phyloP scores from a whole-genome alignment of 2,797 vertebrate genomes.

The Pagetopsis macropterus region DNA sequence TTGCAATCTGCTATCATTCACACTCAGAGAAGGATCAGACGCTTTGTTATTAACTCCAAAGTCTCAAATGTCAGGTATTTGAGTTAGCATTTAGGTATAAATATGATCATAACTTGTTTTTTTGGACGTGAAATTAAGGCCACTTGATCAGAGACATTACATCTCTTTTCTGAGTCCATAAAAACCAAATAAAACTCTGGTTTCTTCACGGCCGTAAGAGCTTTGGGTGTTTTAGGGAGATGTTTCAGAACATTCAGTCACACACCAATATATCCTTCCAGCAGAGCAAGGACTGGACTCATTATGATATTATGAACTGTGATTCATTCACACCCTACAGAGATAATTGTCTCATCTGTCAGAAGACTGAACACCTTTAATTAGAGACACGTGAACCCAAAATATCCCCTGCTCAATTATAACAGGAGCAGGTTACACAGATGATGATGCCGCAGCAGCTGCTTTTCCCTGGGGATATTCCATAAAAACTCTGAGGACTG shows the following conservation, averaged over 20 bases:
- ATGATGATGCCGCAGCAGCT: conserved; percentile 35
- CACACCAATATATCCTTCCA: conserved; percentile 30
- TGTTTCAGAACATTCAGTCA: conserved; percentile 15
- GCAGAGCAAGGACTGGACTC: conserved; percentile 52
- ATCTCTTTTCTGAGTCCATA: background rate
- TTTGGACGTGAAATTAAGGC: conserved; percentile 7
- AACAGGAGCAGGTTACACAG: conserved; percentile 46
- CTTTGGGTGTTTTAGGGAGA: background rate
- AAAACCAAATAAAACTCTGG: background rate
- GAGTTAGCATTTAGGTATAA: background rate
- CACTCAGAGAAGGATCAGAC: conserved; percentile 18
- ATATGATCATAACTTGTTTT: background rate
- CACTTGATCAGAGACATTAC: conserved; percentile 3
- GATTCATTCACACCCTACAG: conserved; percentile 61
- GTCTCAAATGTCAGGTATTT: background rate
- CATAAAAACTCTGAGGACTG: background rate
- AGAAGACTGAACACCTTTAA: conserved; percentile 63
- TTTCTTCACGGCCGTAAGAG: conserved; percentile 7
- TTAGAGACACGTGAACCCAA: conserved; percentile 61
- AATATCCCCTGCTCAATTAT: conserved; percentile 66
- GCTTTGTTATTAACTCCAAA: conserved; percentile 9
- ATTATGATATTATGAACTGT: conserved; percentile 65
- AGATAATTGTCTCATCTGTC: conserved; percentile 76
- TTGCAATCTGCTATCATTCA: conserved; percentile 26
- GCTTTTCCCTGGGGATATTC: conserved; percentile 3